phyloP scores from a whole-genome alignment of 2,113 vertebrate species.

The Hippocampus guttulatus region DNA sequence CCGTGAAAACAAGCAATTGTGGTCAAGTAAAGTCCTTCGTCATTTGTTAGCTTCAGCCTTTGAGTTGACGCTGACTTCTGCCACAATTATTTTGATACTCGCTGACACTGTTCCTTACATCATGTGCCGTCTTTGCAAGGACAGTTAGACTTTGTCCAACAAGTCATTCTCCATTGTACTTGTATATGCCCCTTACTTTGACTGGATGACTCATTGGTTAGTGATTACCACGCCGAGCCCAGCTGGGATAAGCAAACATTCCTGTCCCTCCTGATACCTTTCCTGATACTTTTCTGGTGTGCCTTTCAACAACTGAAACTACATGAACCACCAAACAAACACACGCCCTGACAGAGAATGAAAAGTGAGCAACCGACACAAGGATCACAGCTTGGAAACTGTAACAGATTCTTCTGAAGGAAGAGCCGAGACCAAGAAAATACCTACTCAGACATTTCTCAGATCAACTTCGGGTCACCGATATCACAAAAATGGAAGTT shows the following conservation, averaged over 20 bases:
- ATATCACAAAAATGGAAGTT: neutral
- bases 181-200: constrained; percentile 22
- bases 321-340: constrained; percentile 25
- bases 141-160: constrained; percentile 8
- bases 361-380: constrained; percentile 5
- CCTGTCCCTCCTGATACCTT: constrained; percentile 17
- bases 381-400: constrained; percentile 15
- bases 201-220: constrained; percentile 51
- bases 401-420: constrained; percentile 11
- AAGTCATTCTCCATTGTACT: constrained; percentile 27
- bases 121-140: constrained; percentile 22
- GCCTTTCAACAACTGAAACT: constrained; percentile 20
- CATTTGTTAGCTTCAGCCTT: too few species aligned
- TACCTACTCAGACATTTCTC: neutral
- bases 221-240: constrained; percentile 40
- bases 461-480: neutral
- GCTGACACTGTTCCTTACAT: neutral
- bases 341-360: constrained; percentile 15
- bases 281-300: constrained; percentile 2
- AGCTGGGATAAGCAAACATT: constrained; percentile 33
- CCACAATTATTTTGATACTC: neutral
- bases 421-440: constrained; percentile 12
- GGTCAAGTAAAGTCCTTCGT: too few species aligned
- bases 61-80: neutral
- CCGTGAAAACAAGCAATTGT: too few species aligned